Base-by-base conservation (phyloP, 2,797 vertebrate species). In the Merluccius polli region DNA sequence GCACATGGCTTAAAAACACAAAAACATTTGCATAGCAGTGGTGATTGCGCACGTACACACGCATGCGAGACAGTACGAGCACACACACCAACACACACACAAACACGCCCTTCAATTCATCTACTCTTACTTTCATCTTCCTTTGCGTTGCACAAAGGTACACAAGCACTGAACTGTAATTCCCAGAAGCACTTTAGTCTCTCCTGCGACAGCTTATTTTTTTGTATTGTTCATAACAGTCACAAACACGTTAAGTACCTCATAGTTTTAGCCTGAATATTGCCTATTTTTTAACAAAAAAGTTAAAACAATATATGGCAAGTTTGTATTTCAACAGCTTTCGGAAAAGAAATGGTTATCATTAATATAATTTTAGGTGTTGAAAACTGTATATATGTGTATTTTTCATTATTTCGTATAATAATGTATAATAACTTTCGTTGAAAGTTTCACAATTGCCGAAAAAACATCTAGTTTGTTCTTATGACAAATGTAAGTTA, bases 101-200 rank as follows among this genome's bases (percentile, higher is more conserved):
- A 24, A 2, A 65, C 59, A 65, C 59, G 27, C 59, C 7, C 52
- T n/a, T 21, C 79, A 78, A 79, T 83, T 77, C 81, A 85, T 32
- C 38, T 77, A 31, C 77, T 83, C 78, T 82, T 75, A 77, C 78
- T 83, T 81, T 84, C 82, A 85, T 86, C 85, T 84, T 74, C 52
- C 76, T 73, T 76, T 63, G 82, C 79, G 82, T 76, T 77, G 73
- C 82, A 89, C 85, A 87, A 88, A 87, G 86, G 83, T 80, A 78
- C 73, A 75, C 84, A 85, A 86, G 85, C 86, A 78, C 73, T 82
- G 72, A 79, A 75, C 86, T 75, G 76, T 75, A 75, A 72, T 75
- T 88, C 88, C 86, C 83, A 73, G 72, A 73, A 70, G 83, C 79
- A 83, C 72, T 73, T 79, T 76, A 70, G 35, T 32, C 75, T 87